These are phyloP conservation scores for Hydropsyche tenuis DNA, from an alignment of 1,140 invertebrate species.

Conservation along the genomic window DNA sequence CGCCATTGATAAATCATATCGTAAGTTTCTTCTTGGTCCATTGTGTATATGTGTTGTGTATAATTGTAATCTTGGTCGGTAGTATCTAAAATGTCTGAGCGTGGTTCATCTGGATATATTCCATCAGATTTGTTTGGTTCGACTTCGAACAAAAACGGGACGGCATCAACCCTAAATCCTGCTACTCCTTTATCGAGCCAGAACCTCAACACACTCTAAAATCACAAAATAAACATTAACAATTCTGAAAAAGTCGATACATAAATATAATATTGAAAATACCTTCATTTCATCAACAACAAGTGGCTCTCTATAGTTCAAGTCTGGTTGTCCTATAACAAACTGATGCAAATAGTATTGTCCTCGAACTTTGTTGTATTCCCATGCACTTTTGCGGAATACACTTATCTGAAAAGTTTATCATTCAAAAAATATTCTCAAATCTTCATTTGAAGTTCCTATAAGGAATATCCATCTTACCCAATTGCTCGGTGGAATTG, in stretches of 20 bases:
- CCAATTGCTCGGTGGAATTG: conserved; percentile 73
- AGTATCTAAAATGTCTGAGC: conserved; percentile 51
- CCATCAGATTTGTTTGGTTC: conserved; percentile 56
- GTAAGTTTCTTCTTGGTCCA: conserved; percentile 63
- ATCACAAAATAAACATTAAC: conserved; percentile 28
- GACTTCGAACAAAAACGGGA: conserved; percentile 67
- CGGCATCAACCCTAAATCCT: conserved; percentile 77
- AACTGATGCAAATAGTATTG: conserved; percentile 82
- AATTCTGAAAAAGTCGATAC: neutral
- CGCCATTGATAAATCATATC: conserved; percentile 67
- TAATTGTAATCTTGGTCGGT: conserved; percentile 64
- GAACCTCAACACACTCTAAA: conserved; percentile 71
- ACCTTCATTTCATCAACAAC: conserved; percentile 72
- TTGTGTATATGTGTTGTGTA: conserved; percentile 69
- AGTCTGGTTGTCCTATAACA: conserved; percentile 73
- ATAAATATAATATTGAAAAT: conserved; percentile 8
- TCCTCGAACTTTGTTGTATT: conserved; percentile 68
- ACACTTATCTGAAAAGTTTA: conserved; percentile 59
- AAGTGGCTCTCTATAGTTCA: conserved; percentile 72
- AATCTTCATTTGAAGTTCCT: neutral
- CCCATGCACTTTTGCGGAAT: conserved; percentile 76
- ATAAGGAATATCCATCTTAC: conserved; percentile 54
- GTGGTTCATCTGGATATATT: conserved; percentile 65
- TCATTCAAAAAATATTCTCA: neutral
- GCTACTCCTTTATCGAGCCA: conserved; percentile 78